A percentile compares a stretch with the other conserved stretches of the same genome.
Evolutionary conservation across 2,797 vertebrate genomes (phyloP).

Genomic region (Acridotheres tristis): DNA sequence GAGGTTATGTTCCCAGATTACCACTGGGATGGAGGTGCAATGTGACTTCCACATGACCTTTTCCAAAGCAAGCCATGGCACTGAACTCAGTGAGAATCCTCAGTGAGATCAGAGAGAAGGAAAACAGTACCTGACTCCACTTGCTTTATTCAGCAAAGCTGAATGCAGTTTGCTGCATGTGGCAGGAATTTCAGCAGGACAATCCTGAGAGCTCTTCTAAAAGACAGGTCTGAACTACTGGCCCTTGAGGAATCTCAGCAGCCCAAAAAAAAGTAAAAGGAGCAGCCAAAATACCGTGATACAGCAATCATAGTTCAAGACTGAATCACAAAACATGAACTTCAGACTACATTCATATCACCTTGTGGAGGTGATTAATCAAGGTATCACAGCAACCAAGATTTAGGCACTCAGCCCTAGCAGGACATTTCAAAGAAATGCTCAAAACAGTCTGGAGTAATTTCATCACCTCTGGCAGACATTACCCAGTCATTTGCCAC

Average conservation of each 20-base stretch:
- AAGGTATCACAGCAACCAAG: not conserved
- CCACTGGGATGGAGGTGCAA: not conserved
- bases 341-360: not conserved
- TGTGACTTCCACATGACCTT: not conserved
- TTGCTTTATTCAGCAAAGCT: not conserved
- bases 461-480: not conserved
- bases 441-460: not conserved
- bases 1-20: not conserved
- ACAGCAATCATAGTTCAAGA: not conserved
- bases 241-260: not conserved
- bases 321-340: not conserved
- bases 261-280: not conserved
- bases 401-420: not conserved
- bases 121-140: not conserved
- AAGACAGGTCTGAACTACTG: not conserved
- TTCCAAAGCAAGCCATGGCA: not conserved
- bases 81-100: not conserved
- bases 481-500: not conserved
- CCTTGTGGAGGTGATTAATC: not conserved
- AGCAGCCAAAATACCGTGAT: not conserved
- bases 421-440: not conserved
- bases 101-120: not conserved
- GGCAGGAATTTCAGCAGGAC: not conserved
- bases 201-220: not conserved
- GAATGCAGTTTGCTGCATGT: not conserved